Percentiles rank a stretch among this genome's conserved stretches.
Conservation (phyloP, 2,797 vertebrate genomes). For the Tiaroga cobitis region DNA sequence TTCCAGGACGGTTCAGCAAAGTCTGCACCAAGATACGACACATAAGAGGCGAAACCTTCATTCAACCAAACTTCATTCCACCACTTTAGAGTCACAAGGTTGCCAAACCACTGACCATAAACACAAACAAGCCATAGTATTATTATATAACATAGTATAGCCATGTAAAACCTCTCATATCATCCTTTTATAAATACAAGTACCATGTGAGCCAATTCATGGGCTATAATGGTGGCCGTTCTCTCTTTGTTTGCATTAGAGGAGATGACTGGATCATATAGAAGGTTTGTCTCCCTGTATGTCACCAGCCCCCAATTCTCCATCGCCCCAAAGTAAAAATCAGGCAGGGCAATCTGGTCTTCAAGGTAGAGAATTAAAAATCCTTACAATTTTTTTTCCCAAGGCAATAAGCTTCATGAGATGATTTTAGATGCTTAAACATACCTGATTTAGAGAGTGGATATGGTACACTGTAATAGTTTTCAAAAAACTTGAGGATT, state of each 20-base stretch:
- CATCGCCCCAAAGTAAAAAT: slow-evolving; percentile 92
- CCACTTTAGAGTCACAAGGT: slow-evolving; percentile 91
- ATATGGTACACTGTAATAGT: slow-evolving; percentile 77
- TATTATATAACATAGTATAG: neutral
- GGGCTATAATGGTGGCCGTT: slow-evolving; percentile 85
- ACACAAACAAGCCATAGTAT: neutral
- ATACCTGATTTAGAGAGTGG: slow-evolving; percentile 88
- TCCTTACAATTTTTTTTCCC: too few relatives aligned
- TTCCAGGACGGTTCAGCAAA: slow-evolving; percentile 65
- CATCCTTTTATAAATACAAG: neutral
- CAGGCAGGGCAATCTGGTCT: slow-evolving; percentile 91
- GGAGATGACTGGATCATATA: slow-evolving; percentile 75
- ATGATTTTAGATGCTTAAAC: slow-evolving; percentile 15
- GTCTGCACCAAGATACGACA: slow-evolving; percentile 87
- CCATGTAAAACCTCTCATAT: neutral
- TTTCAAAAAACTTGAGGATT: slow-evolving; percentile 82
- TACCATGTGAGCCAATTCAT: slow-evolving; percentile 94
- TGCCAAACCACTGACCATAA: slow-evolving; percentile 89
- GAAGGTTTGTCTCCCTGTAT: slow-evolving; percentile 86
- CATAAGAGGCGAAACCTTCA: slow-evolving; percentile 93
- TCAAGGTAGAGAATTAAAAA: neutral
- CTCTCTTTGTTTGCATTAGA: slow-evolving; percentile 87
- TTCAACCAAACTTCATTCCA: slow-evolving; percentile 98
- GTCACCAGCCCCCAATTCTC: slow-evolving; percentile 96
- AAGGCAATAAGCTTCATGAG: neutral